Base-by-base conservation (phyloP, 2,113 vertebrate genomes). In the Dasypus novemcinctus region DNA sequence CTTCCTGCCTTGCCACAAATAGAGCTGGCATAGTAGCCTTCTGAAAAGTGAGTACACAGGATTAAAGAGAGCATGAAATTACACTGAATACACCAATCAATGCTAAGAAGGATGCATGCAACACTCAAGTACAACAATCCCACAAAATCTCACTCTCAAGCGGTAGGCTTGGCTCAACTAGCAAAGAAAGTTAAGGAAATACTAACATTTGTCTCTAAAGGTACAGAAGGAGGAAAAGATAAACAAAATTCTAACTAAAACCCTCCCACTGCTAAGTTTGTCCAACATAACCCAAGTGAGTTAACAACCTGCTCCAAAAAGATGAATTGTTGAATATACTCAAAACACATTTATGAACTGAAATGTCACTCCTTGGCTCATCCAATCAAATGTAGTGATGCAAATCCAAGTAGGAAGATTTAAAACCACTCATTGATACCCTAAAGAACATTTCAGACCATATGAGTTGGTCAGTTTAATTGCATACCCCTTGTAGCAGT, bases 381-480 rank as follows among this genome's bases (percentile, higher is more conserved):
- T 64, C 74, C 78, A 59, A 86, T 33, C 80, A 23, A 85, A 86
- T 31, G 41, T 4, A 83, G 71, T 72, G 87, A 93, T 59, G 64
- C 38, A 82, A 36, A 93, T 25, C 29, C 64, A 64, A 90, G 9
- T 6, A 72, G 83, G 38, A 93, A 76, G 41, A 68, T 54, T 93
- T 80, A 87, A 85, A 95, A 94, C 84, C 59, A 82, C n/a, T 95
- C 59, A 84, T 0, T 91, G 76, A 94, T 75, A 88, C 68, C 76
- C 82, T 88, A 69, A 88, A 87, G 54, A 90, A 75, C 33, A 93
- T 75, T 96, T 91, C 25, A 82, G 75, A 92, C 25, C 69, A 95
- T 86, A 81, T 85, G 52, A 87, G 36, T n/a, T 84, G 21, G 21
- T 41, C 86, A 82, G n/a, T 89, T 91, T 85, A 93, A 82, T 49